Evolutionary conservation across 2,113 vertebrate species (phyloP).

Genomic region (Poeciliopsis retropinna): DNA sequence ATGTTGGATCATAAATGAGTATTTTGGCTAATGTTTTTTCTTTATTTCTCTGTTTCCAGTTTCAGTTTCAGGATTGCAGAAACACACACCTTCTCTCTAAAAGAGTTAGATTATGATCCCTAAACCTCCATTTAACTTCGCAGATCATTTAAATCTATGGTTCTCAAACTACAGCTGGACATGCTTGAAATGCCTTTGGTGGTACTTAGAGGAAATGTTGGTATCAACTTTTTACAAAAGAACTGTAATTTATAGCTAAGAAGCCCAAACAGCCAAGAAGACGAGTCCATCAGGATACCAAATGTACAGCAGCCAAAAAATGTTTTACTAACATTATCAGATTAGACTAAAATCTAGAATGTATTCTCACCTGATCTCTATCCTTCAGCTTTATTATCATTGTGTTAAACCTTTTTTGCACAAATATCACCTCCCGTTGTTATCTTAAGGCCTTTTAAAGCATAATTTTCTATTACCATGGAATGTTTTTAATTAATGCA

Average conservation of each 20-base stretch:
- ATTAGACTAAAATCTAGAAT: too few relatives aligned
- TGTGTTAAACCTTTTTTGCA: too few relatives aligned
- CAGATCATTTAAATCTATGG: not conserved
- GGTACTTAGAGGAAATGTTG: not conserved
- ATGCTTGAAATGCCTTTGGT: not conserved
- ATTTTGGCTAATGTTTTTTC: not conserved
- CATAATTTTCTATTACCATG: not conserved
- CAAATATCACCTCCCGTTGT: not conserved
- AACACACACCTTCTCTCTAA: not conserved
- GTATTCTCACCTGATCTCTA: too few relatives aligned
- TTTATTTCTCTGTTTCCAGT: not conserved
- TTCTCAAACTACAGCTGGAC: too few relatives aligned
- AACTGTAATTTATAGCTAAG: not conserved
- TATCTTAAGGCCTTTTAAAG: not conserved
- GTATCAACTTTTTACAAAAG: not conserved
- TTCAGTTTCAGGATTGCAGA: not conserved
- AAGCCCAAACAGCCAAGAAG: not conserved
- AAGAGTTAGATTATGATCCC: not conserved
- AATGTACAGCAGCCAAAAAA: not conserved
- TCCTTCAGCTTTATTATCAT: too few relatives aligned
- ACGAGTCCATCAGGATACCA: not conserved
- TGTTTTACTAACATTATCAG: too few relatives aligned
- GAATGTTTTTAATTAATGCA: too few relatives aligned
- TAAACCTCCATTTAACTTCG: not conserved
- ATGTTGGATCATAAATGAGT: not conserved